Conservation (phyloP, 2,797 vertebrate species). For the Argya squamiceps region DNA sequence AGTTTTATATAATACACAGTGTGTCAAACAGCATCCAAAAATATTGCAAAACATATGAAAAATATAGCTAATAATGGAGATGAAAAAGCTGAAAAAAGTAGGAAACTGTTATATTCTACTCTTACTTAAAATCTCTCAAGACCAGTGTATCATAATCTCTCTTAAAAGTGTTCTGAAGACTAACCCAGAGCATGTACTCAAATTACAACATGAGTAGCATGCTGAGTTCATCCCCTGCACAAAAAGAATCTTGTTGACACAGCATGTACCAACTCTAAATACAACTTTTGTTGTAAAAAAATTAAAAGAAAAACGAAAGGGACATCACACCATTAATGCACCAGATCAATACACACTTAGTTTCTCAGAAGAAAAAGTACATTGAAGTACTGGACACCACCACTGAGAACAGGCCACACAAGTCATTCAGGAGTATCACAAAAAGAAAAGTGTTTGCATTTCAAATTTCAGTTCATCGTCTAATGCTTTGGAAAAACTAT, state of each 20-base stretch:
- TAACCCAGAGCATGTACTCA: not conserved
- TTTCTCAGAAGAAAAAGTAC: not conserved
- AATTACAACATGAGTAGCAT: fast-evolving
- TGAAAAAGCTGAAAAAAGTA: not conserved
- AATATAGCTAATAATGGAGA: not conserved
- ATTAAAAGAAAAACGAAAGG: not conserved
- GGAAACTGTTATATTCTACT: not conserved
- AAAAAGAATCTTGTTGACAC: not conserved
- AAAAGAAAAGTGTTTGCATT: not conserved
- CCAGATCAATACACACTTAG: not conserved
- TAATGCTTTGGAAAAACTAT: not conserved
- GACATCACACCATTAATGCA: not conserved
- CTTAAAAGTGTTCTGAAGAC: not conserved
- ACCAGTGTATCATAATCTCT: not conserved
- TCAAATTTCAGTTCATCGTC: not conserved
- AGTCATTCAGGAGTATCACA: not conserved
- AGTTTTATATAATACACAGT: not conserved
- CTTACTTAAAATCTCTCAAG: not conserved
- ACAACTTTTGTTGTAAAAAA: not conserved
- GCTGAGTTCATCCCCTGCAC: not conserved
- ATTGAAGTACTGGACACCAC: fast-evolving
- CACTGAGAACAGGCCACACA: not conserved
- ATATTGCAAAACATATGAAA: not conserved
- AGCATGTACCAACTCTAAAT: fast-evolving
- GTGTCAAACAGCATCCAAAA: not conserved